Evolutionary conservation across 2,888 invertebrate genomes (phyloP), one percentile per base, ranked within the genome.

Genomic region (Latheticus oryzae): DNA sequence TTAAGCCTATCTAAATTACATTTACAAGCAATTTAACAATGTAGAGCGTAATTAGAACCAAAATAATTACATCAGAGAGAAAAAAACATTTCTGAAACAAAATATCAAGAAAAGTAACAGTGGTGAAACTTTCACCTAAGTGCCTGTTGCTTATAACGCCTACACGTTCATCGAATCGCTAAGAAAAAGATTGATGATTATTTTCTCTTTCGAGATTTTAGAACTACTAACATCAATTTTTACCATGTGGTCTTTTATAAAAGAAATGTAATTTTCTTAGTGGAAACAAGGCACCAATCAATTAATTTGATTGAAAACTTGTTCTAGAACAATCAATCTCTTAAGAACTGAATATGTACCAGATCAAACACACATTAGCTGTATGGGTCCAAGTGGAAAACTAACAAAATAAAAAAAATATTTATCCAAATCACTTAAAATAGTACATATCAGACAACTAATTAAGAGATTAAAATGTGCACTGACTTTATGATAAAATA

Each of bases 171-270:
- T 24, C 12, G 16, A 40, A 40, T 24, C 24, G 23, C 7, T 13
- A 8, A 7, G 9, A n/a, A 28, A 26, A 42, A 42, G 42, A 42
- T 42, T 42, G 42, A 42, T 42, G 42, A 16, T 42, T 42, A 42
- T 42, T 42, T 24, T 28, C 16, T 3, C 28, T 15, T 12, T 42
- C 13, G 19, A 15, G 42, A 9, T 28, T 42, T 42, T 42, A 15
- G 8, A 8, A 16, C 15, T 15, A 42, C 26, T 28, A 26, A 24
- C 42, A 26, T 42, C 42, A 28, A 28, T 42, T 42, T 16, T 28
- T 28, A 13, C n/a, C n/a, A n/a, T n/a, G 38, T 19, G 24, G 9
- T n/a, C 28, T 9, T 26, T 42, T 42, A 16, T 26, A 42, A 26
- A 38, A 38, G 38, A 21, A 16, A 32, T 8, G 42, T 16, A 26